A percentile compares a stretch with the other conserved stretches of the same genome.
Conservation (phyloP, 2,113 vertebrate genomes). For the Arvicanthis niloticus region DNA sequence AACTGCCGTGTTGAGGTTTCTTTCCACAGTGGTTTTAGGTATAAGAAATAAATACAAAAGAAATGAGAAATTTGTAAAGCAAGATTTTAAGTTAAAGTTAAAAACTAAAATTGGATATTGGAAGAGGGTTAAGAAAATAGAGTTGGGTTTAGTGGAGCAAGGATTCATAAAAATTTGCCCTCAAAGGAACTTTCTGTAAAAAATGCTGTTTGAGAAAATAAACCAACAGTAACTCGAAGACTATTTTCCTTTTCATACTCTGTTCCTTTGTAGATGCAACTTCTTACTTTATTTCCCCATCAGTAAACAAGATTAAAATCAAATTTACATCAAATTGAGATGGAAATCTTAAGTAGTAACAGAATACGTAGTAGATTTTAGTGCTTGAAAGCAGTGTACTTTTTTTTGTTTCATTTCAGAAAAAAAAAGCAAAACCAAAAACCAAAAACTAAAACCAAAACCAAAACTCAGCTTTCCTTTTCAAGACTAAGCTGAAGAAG, state of each 20-base stretch:
- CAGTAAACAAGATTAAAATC: background rate
- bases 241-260: conserved; percentile 2
- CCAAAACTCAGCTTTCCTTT: background rate
- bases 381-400: background rate
- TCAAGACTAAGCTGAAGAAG: background rate
- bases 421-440: background rate
- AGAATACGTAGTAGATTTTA: background rate
- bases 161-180: background rate
- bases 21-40: background rate
- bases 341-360: background rate
- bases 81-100: conserved; percentile 14
- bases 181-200: conserved; percentile 13
- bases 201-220: background rate
- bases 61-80: background rate
- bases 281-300: background rate
- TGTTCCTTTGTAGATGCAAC: background rate
- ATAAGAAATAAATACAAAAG: background rate
- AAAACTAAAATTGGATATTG: conserved; percentile 38
- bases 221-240: background rate
- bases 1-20: background rate
- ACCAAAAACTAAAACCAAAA: background rate
- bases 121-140: conserved; percentile 30
- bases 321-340: no score
- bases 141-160: background rate
- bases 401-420: conserved; percentile 46